Evolutionary conservation across 1,140 invertebrate genomes (phyloP).

Genomic region (Meloidogyne floridensis): DNA sequence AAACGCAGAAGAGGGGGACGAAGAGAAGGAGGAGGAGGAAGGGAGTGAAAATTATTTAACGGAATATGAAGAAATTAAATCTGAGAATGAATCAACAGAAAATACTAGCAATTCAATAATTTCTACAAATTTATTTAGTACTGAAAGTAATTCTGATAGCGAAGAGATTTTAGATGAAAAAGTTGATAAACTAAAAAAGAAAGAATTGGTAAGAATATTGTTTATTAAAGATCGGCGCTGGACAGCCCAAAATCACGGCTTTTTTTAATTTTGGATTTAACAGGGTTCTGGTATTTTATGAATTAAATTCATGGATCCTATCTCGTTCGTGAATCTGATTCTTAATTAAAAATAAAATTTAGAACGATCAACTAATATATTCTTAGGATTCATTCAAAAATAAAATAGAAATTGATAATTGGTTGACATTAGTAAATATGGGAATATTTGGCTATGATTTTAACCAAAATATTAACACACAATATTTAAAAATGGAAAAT

Average conservation of each 20-base stretch:
- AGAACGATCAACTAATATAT: background rate
- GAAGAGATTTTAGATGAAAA: background rate
- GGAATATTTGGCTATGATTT: background rate
- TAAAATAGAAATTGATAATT: conserved; percentile 2
- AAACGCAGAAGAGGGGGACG: no score
- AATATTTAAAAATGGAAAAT: no score
- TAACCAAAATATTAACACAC: background rate
- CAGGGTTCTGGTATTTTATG: no score
- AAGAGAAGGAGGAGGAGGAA: no score
- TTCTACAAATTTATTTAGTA: background rate
- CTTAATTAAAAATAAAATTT: conserved; percentile 2
- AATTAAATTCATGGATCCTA: no score
- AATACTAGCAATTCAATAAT: background rate
- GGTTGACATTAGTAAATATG: background rate
- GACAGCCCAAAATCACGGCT: no score
- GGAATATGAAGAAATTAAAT: background rate
- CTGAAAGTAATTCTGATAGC: background rate
- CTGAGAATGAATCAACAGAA: background rate
- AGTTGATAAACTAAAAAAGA: background rate
- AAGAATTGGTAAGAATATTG: conserved; percentile 1
- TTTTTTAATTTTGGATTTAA: no score
- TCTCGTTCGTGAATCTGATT: background rate
- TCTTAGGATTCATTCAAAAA: background rate
- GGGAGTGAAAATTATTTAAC: background rate
- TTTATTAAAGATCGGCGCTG: background rate